Conservation (phyloP, 2,888 invertebrate genomes). For the Toxonevra muliebris region DNA sequence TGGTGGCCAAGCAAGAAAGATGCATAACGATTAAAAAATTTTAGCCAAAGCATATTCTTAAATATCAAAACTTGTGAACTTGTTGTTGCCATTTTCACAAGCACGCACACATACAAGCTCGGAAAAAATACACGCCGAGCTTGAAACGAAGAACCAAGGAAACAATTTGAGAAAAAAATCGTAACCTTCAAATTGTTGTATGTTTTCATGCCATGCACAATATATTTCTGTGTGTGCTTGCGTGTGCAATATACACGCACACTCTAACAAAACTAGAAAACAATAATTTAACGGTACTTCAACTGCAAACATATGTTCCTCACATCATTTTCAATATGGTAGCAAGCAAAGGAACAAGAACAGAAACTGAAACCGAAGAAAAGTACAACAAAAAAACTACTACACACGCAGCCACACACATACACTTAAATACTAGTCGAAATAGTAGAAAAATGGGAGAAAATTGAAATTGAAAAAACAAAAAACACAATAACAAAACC, state of each 20-base stretch:
- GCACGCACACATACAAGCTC: too few relatives aligned
- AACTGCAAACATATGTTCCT: slow-evolving; percentile 2
- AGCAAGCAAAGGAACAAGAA: too few relatives aligned
- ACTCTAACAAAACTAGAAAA: neutral
- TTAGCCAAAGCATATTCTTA: too few relatives aligned
- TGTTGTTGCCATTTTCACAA: neutral
- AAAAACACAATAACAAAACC: neutral
- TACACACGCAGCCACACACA: neutral
- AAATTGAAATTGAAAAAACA: neutral
- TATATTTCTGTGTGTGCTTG: neutral
- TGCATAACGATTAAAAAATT: too few relatives aligned
- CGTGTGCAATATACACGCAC: neutral
- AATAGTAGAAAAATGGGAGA: slow-evolving; percentile 3
- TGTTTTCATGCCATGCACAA: neutral
- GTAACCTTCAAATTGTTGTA: neutral
- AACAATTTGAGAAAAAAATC: neutral
- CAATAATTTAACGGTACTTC: neutral
- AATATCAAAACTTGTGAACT: neutral
- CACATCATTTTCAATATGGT: neutral
- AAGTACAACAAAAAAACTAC: neutral
- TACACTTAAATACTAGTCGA: neutral
- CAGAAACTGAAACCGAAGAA: neutral
- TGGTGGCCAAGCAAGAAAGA: too few relatives aligned
- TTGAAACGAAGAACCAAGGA: neutral
- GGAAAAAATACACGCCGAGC: neutral